Percentiles rank a stretch among this genome's conserved stretches.
These are phyloP conservation scores for Lontra canadensis DNA, from an alignment of 2,113 vertebrate genomes.

Conservation along the genomic window DNA sequence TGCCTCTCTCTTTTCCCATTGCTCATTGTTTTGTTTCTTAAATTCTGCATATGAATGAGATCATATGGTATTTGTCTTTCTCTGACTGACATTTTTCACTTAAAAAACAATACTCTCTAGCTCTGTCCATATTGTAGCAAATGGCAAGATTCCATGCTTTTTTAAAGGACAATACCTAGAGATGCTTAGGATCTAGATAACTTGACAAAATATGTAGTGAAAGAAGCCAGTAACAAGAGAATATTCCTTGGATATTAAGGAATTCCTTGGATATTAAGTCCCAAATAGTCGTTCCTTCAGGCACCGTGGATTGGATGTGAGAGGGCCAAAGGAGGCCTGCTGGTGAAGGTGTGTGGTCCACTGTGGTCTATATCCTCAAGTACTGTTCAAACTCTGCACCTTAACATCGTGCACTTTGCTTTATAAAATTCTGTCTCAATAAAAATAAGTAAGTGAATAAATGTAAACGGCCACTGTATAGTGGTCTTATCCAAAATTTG, in stretches of 20 bases:
- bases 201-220: background rate
- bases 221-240: background rate
- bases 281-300: background rate
- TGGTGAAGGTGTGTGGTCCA: background rate
- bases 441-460: background rate
- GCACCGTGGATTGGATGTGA: background rate
- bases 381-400: background rate
- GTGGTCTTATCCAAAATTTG: background rate
- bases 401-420: background rate
- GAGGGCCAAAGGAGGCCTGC: fast-evolving
- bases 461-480: background rate
- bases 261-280: background rate
- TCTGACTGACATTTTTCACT: background rate
- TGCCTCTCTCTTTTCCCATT: background rate
- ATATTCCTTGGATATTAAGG: background rate
- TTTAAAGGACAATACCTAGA: background rate
- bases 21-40: background rate
- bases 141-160: background rate
- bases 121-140: background rate
- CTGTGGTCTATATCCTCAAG: background rate
- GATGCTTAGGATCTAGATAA: background rate
- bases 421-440: background rate
- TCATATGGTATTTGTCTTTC: background rate
- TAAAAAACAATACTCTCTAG: background rate
- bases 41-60: background rate